Base-by-base conservation (phyloP, 2,888 invertebrate species). In the Drosophila multiciliata region DNA sequence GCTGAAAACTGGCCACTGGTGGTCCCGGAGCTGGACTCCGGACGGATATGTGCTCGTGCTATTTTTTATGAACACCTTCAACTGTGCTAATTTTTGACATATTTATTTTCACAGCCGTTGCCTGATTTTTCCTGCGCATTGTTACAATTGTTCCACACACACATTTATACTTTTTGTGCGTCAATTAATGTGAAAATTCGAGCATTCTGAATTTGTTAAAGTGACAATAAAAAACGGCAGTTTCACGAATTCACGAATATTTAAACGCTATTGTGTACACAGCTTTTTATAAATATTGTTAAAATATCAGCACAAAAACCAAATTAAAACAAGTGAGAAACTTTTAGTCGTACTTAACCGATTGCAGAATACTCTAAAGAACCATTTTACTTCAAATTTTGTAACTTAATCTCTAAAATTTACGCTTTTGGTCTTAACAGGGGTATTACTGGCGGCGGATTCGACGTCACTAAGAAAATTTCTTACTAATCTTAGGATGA, bases 11-110 rank as follows among this genome's bases (percentile, higher is more conserved):
- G 68, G 23, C 53, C 60, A 60, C 36, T 50, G 54, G 52, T 52
- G 54, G 45, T 59, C 54, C 61, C 64, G 49, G 17, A 36, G 35
- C 36, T 38, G 26, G 12, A 55, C 58, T 38, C 29, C 42, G 62
- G 62, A 57, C 53, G 74, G 52, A 67, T 67, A 71, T 71, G 60
- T 17, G 58, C 59, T 45, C 60, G 12, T 55, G 5, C 69, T 63
- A 61, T 78, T 67, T 66, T 78, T 69, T 59, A 60, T 68, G 58
- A 58, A 60, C 73, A 58, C 67, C 73, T 68, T 77, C 64, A 71
- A 75, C 75, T 82, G 82, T 75, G 75, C 82, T 75, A 75, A 84
- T 87, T 78, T 84, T 67, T 75, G 74, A 73, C 67, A 79, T 78
- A 80, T 86, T 86, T 80, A 76, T 82, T 79, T 82, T 73, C 66